A percentile compares a stretch with the other conserved stretches of the same genome.
These are phyloP conservation scores for Xyrichtys novacula DNA, from an alignment of 2,797 vertebrate genomes.

Conservation along the genomic window DNA sequence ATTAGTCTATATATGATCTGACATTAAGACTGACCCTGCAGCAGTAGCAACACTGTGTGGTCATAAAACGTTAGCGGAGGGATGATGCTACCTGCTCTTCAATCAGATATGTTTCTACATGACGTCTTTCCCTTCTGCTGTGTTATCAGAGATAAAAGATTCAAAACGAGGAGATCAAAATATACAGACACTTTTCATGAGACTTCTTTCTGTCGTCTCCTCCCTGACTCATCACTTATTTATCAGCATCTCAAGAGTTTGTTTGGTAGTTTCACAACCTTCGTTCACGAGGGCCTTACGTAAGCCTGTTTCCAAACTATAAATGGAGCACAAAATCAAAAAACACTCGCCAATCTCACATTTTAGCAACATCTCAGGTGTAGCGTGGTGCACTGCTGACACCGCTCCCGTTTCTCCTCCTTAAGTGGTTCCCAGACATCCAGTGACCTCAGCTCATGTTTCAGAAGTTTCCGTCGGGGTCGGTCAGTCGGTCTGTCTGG, in stretches of 20 bases:
- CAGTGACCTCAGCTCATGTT: slow-evolving; percentile 60
- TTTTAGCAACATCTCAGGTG: slow-evolving; percentile 31
- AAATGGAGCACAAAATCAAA: slow-evolving; percentile 44
- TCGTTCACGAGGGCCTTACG: neutral
- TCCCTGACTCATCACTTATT: neutral
- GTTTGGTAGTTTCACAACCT: neutral
- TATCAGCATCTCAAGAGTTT: slow-evolving; percentile 1
- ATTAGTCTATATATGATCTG: slow-evolving; percentile 58
- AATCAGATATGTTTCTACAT: neutral
- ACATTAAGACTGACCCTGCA: slow-evolving; percentile 43
- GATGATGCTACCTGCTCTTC: neutral
- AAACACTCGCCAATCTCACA: slow-evolving; percentile 32
- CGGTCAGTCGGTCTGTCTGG: slow-evolving; percentile 29
- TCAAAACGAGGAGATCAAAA: neutral
- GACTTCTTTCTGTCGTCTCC: neutral
- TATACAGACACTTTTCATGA: neutral
- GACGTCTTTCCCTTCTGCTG: neutral
- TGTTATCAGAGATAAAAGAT: neutral
- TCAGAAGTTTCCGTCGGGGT: slow-evolving; percentile 56
- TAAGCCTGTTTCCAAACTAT: slow-evolving; percentile 28
- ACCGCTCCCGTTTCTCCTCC: slow-evolving; percentile 29
- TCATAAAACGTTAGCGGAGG: slow-evolving; percentile 22
- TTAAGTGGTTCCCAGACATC: slow-evolving; percentile 37
- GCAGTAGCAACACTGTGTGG: neutral
- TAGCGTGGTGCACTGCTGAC: neutral